These are phyloP conservation scores for Machimus atricapillus DNA, from an alignment of 2,888 invertebrate genomes.

Conservation along the genomic window DNA sequence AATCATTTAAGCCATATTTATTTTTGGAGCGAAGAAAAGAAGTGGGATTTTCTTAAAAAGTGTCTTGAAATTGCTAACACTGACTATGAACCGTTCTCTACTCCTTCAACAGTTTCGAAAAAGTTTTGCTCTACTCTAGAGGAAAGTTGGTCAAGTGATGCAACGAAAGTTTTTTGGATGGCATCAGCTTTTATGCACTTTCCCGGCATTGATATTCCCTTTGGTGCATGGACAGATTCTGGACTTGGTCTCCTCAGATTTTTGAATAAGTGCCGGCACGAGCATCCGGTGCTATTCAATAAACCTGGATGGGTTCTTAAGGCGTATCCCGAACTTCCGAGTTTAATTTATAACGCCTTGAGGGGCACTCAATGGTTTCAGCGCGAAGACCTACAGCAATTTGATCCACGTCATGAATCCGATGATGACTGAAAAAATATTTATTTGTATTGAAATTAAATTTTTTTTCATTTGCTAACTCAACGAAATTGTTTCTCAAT, in stretches of 20 bases:
- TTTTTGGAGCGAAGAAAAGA: conserved; percentile 55
- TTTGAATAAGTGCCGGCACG: conserved; percentile 30
- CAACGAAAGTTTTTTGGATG: conserved; percentile 33
- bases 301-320: conserved; percentile 2
- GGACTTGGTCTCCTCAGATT: conserved; percentile 31
- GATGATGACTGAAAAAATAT: not conserved
- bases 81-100: not conserved
- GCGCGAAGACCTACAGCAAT: conserved; percentile 16
- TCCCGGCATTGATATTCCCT: conserved; percentile 16
- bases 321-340: conserved; percentile 32
- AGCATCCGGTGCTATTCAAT: conserved; percentile 18
- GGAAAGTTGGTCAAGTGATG: conserved; percentile 4
- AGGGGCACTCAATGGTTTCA: conserved; percentile 38
- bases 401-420: not conserved
- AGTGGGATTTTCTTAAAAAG: conserved; percentile 51
- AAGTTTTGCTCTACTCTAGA: conserved; percentile 17
- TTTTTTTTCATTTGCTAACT: not conserved
- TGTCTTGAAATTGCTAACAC: conserved; percentile 45
- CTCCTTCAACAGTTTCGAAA: not conserved
- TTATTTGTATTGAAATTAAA: not conserved
- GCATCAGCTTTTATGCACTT: conserved; percentile 23
- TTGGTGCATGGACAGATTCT: conserved; percentile 5
- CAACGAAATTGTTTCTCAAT: not conserved
- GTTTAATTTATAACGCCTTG: conserved; percentile 35
- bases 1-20: conserved; percentile 54